Percentiles rank a stretch among this genome's conserved stretches.
These are phyloP conservation scores for Diploptera punctata DNA, from an alignment of 2,888 invertebrate species.

Conservation along the genomic window DNA sequence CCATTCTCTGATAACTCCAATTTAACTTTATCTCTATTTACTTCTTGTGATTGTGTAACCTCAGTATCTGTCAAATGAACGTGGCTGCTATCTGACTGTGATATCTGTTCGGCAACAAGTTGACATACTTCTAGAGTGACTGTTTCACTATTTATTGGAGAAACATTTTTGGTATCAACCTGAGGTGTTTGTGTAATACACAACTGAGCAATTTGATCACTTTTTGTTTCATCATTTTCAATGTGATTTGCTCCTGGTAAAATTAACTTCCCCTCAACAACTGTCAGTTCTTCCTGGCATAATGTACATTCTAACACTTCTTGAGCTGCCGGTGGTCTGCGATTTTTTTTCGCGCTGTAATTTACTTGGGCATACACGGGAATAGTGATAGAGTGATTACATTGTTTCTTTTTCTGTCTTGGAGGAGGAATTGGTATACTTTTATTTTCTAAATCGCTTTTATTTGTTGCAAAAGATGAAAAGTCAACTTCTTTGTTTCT, in stretches of 20 bases:
- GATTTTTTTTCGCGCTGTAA: conserved; percentile 42
- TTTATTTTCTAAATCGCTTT: neutral
- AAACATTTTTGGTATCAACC: no score
- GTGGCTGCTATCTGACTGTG: no score
- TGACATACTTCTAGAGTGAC: no score
- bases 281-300: neutral
- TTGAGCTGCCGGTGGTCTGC: conserved; percentile 22
- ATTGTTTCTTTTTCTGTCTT: conserved; percentile 35
- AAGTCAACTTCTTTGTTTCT: neutral
- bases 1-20: no score
- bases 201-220: no score
- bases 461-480: neutral
- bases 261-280: conserved; percentile 8
- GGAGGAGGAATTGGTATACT: conserved; percentile 37
- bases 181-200: no score
- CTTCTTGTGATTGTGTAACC: no score
- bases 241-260: conserved; percentile 8
- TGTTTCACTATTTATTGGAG: no score
- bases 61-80: no score
- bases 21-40: no score
- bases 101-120: no score
- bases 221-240: no score
- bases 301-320: conserved; percentile 8
- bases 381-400: neutral
- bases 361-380: conserved; percentile 43